Percentiles rank a stretch among this genome's conserved stretches.
These are phyloP conservation scores for Nomia melanderi DNA, from an alignment of 1,140 invertebrate genomes.

Conservation along the genomic window DNA sequence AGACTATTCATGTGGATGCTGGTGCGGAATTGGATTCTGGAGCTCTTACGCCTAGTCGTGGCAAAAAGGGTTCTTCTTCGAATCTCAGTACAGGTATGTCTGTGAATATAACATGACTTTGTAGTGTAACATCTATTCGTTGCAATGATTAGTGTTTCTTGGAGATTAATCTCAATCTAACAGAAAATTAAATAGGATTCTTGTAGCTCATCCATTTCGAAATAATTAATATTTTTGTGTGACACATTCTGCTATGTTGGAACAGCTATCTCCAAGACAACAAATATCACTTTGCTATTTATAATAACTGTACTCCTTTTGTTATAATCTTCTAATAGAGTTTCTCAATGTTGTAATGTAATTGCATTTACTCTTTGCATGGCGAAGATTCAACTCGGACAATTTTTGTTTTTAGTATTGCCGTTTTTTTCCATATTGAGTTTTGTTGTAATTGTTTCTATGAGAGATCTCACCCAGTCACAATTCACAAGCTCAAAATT, in stretches of 20 bases:
- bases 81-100: conserved; percentile 88
- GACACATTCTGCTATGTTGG: neutral
- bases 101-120: neutral
- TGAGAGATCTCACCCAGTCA: conserved; percentile 68
- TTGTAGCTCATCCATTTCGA: neutral
- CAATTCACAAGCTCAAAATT: conserved; percentile 71
- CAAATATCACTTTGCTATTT: conserved; percentile 42
- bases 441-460: conserved; percentile 59
- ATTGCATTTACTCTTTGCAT: conserved; percentile 73
- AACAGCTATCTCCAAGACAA: conserved; percentile 57
- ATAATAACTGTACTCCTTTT: conserved; percentile 53
- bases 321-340: conserved; percentile 61
- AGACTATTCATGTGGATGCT: conserved; percentile 94
- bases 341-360: conserved; percentile 70
- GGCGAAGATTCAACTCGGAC: conserved; percentile 62
- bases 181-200: neutral
- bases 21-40: conserved; percentile 89
- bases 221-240: neutral
- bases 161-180: conserved; percentile 30
- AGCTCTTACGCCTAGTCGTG: conserved; percentile 86
- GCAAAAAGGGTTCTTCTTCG: conserved; percentile 90
- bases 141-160: conserved; percentile 52
- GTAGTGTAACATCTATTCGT: conserved; percentile 31
- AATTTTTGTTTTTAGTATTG: conserved; percentile 50
- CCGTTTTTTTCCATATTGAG: conserved; percentile 58